These are phyloP conservation scores for Chaetoderma sp. DNA, from an alignment of 2,888 invertebrate species.

Conservation along the genomic window DNA sequence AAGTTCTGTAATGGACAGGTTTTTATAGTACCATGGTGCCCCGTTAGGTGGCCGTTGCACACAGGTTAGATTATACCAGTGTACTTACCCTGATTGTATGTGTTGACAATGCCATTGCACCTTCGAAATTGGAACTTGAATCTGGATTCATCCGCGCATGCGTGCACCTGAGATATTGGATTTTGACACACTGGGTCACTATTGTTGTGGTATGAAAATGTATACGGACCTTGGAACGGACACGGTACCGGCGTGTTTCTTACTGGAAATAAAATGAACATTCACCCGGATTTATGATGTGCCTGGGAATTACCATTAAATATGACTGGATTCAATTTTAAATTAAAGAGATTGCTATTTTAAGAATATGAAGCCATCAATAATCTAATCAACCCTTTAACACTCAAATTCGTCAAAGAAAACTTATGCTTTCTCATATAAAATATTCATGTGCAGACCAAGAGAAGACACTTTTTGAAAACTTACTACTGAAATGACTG, in stretches of 20 bases:
- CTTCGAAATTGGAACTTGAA: conserved; percentile 92
- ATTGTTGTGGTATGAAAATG: conserved; percentile 85
- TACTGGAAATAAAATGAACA: conserved; percentile 41
- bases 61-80: background rate
- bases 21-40: no score
- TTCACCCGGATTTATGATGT: no score
- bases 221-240: conserved; percentile 90
- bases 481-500: no score
- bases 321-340: no score
- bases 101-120: conserved; percentile 79
- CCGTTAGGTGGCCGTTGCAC: no score
- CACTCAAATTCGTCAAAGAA: no score
- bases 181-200: conserved; percentile 83
- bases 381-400: no score
- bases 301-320: no score
- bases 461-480: no score
- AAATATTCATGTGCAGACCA: background rate
- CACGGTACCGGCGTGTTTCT: conserved; percentile 83
- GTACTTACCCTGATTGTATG: conserved; percentile 48
- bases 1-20: no score
- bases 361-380: no score
- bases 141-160: conserved; percentile 92
- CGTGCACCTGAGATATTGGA: conserved; percentile 91
- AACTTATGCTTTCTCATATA: background rate
- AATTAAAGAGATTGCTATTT: background rate